phyloP scores from a whole-genome alignment of 2,888 invertebrate species.

The Polydrusus cervinus region DNA sequence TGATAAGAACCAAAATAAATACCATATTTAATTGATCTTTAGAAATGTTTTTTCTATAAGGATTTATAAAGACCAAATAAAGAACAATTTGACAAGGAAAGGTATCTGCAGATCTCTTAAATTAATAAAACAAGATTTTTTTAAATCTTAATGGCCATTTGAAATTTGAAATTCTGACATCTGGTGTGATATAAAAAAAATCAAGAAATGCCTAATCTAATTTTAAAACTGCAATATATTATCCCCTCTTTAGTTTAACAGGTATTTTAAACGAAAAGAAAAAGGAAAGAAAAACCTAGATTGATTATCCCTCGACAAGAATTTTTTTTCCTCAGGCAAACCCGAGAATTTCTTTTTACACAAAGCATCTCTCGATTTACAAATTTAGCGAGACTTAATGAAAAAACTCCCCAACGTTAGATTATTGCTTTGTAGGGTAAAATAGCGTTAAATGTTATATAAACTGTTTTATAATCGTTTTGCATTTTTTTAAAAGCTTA shows the following conservation, averaged over 20 bases:
- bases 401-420: conserved; percentile 8
- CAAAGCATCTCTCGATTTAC: conserved; percentile 17
- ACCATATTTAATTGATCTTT: too few relatives aligned
- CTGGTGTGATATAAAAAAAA: too few relatives aligned
- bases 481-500: too few relatives aligned
- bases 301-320: neutral
- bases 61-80: too few relatives aligned
- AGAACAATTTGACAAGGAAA: too few relatives aligned
- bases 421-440: conserved; percentile 1
- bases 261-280: neutral
- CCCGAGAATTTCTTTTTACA: conserved; percentile 17
- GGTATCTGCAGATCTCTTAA: too few relatives aligned
- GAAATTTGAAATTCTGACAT: too few relatives aligned
- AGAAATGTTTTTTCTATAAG: too few relatives aligned
- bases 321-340: conserved; percentile 12
- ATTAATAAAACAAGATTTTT: too few relatives aligned
- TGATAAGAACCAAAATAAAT: too few relatives aligned
- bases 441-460: neutral
- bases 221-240: neutral
- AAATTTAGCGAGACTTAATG: conserved; percentile 19
- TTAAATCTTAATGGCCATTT: too few relatives aligned
- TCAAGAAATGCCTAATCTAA: too few relatives aligned
- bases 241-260: neutral
- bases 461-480: neutral
- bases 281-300: neutral